Base-by-base conservation (phyloP, 2,888 invertebrate genomes). In the Callyntrura guangdongensis region DNA sequence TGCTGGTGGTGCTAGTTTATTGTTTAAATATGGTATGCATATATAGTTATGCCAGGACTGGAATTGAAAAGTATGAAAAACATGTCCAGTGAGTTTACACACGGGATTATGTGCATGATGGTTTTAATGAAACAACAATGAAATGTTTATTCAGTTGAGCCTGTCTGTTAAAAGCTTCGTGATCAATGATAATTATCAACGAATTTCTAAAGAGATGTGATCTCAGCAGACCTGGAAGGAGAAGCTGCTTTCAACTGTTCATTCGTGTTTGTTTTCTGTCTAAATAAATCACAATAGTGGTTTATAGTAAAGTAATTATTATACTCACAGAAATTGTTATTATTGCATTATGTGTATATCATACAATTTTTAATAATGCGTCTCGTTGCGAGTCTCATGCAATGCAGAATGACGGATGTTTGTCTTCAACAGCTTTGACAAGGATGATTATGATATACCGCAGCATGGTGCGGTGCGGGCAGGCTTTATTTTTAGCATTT, bases 161-260 rank as follows among this genome's bases (percentile, higher is more conserved):
- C 64, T 67, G 77, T 86, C 81, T 87, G 79, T 79, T 79, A 87
- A 77, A 87, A 87, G 79, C 67, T 87, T 87, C 86, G 86, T 87
- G 86, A 53, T 20, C 56, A 79, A 79, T 47, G 64, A 49, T 53
- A 87, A 87, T 87, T 87, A 87, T 87, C 86, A 67, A 47, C 61
- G 53, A 74, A 53, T 79, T 79, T 87, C 77, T 87, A 87, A 87
- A 87, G 56, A 36, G 86, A 61, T 79, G 56, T 87, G 86, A 79
- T 67, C 79, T 79, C 86, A 59, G 61, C 20, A 12, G 45, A 72
- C 64, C 6, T 36, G 36, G 36, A 36, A 36, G 36, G 36, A 36
- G 36, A 36, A 36, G 36, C 36, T 36, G 36, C 36, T 36, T 36
- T 36, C 6, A 36, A 36, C 36, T 36, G 36, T 36, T 36, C 11